These are phyloP conservation scores for Macropodus opercularis DNA, from an alignment of 2,797 vertebrate genomes.

Conservation along the genomic window DNA sequence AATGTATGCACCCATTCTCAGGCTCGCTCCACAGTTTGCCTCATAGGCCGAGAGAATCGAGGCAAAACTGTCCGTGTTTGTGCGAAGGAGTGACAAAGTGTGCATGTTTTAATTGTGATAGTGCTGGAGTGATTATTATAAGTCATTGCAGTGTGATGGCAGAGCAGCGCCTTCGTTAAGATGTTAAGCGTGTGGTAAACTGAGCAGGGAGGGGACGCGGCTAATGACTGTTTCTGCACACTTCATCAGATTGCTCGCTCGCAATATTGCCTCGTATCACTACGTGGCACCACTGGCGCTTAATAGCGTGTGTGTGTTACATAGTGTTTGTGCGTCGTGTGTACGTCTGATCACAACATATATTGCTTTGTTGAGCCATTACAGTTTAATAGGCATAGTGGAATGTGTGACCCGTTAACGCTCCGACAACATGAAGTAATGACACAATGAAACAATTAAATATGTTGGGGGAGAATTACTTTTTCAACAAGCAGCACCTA, in stretches of 20 bases:
- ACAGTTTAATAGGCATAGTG: conserved; percentile 76
- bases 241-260: conserved; percentile 75
- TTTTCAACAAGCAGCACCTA: conserved; percentile 70
- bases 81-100: conserved; percentile 19
- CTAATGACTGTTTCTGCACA: conserved; percentile 76
- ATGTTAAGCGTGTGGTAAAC: conserved; percentile 65
- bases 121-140: conserved; percentile 56
- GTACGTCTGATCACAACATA: conserved; percentile 51
- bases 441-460: conserved; percentile 82
- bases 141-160: conserved; percentile 37
- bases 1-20: conserved; percentile 43
- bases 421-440: conserved; percentile 73
- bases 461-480: conserved; percentile 73
- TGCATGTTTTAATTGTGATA: conserved; percentile 18
- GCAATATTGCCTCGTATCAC: conserved; percentile 71
- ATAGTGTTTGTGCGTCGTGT: conserved; percentile 45
- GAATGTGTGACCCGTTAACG: conserved; percentile 68
- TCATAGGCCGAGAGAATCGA: conserved; percentile 11
- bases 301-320: conserved; percentile 66
- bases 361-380: conserved; percentile 76
- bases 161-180: conserved; percentile 54
- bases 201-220: conserved; percentile 55
- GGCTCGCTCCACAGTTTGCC: conserved; percentile 9
- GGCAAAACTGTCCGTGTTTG: background rate
- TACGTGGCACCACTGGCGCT: conserved; percentile 63